A percentile compares a stretch with the other conserved stretches of the same genome.
phyloP scores from a whole-genome alignment of 2,113 vertebrate species.

The Tenebrosternarchus preto region DNA sequence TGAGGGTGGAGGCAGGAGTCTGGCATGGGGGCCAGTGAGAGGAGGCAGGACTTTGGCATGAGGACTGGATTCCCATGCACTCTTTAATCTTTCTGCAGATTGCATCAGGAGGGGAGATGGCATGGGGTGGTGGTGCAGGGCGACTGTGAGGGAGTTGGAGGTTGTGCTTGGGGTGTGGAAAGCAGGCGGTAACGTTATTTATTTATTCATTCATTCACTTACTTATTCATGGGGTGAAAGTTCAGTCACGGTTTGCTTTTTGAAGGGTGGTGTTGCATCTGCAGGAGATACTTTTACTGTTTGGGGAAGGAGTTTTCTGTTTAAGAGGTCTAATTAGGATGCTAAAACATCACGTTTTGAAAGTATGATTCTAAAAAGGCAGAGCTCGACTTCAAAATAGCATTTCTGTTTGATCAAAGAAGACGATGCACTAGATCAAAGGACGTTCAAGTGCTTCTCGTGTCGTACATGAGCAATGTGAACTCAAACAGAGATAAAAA shows the following conservation, averaged over 20 bases:
- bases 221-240: too few relatives aligned
- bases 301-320: conserved; percentile 25
- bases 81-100: conserved; percentile 60
- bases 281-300: conserved; percentile 13
- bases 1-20: too few relatives aligned
- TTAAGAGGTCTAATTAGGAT: conserved; percentile 22
- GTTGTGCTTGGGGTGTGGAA: conserved; percentile 30
- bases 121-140: conserved; percentile 4
- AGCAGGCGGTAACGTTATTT: conserved; percentile 49
- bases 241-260: neutral
- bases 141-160: conserved; percentile 6
- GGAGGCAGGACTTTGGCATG: conserved; percentile 27
- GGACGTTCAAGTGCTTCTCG: conserved; percentile 17
- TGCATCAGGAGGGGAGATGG: conserved; percentile 62
- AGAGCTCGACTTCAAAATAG: neutral
- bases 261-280: neutral
- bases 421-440: conserved; percentile 24
- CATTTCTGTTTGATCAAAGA: conserved; percentile 15
- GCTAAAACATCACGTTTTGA: conserved; percentile 10
- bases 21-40: neutral
- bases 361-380: neutral
- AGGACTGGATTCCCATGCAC: conserved; percentile 41
- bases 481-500: neutral
- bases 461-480: neutral
- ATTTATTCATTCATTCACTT: neutral